Evolutionary conservation across 1,140 invertebrate species (phyloP), one percentile per base, ranked within the genome.

Genomic region (Drosophila elegans): DNA sequence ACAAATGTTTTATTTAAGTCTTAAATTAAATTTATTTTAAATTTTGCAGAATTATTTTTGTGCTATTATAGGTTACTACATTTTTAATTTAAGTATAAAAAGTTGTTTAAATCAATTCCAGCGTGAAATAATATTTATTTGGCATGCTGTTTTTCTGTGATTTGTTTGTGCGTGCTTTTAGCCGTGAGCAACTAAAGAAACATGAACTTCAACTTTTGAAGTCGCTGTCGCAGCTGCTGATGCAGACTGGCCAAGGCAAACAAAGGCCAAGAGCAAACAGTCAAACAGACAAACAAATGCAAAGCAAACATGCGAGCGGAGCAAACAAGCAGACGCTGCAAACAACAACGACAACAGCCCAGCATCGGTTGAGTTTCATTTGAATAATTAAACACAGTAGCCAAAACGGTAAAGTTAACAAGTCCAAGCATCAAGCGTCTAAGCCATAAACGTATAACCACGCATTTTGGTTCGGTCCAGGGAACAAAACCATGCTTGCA

Each of bases 301-400:
- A 71, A 72, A 62, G 76, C 74, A 86, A 86, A 85, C 78, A 80
- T 80, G 54, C 68, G 66, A 77, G 62, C 51, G 59, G 36, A 46
- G 60, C 56, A 78, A 77, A 79, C 66, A 78, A 57, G 11, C 48
- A 51, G 4, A 51, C n/a, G 36, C 11, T 27, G 32, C 45, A 32
- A 45, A 53, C 59, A 59, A 74, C 71, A 63, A 62, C 61, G 72
- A 4, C 45, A 67, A 53, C 53, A 51, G 55, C 68, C 34, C 74
- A 57, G 55, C 62, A 61, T 61, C 59, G 60, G 10, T 34, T 38
- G 64, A 41, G 42, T 71, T 71, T 74, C 66, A 75, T 78, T 82
- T 86, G 46, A 82, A 86, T 88, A 86, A 86, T 82, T 88, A 75
- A 82, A 62, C 64, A 38, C 45, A 48, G 75, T 62, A 72, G 67